Evolutionary conservation across 1,140 invertebrate species (phyloP).

Genomic region (Hypothenemus hampei): DNA sequence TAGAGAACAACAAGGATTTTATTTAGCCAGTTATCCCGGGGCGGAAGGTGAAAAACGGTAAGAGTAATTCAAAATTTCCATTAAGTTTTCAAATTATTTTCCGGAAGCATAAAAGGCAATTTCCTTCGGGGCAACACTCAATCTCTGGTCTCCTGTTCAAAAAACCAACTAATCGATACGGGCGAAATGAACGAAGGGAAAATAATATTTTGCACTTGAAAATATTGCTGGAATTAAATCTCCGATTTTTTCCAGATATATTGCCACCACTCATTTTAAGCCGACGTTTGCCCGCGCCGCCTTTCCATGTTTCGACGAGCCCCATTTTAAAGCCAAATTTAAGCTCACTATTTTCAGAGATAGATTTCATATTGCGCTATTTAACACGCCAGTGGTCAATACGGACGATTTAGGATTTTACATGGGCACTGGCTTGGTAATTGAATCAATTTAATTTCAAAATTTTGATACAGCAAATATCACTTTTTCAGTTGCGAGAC

Average conservation of each 20-base stretch:
- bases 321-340: conserved; percentile 90
- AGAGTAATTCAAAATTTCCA: conserved; percentile 31
- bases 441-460: conserved; percentile 33
- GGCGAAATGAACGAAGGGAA: no score
- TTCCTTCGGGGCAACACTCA: neutral
- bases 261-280: conserved; percentile 94
- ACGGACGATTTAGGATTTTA: conserved; percentile 83
- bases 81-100: neutral
- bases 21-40: conserved; percentile 80
- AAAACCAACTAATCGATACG: neutral
- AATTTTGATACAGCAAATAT: neutral
- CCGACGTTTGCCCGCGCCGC: conserved; percentile 88
- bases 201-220: neutral
- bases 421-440: conserved; percentile 76
- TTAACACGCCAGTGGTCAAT: conserved; percentile 85
- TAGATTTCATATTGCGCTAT: conserved; percentile 79
- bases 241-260: conserved; percentile 57
- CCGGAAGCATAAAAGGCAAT: conserved; percentile 11
- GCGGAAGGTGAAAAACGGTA: conserved; percentile 73
- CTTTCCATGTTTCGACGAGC: conserved; percentile 97
- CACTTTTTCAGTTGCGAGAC: conserved; percentile 54
- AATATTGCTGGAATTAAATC: neutral
- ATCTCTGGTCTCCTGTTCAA: neutral
- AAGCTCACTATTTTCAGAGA: conserved; percentile 83
- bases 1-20: conserved; percentile 84